Percentiles rank a stretch among this genome's conserved stretches.
These are phyloP conservation scores for Tenthredo livida DNA, from an alignment of 2,888 invertebrate species.

Conservation along the genomic window DNA sequence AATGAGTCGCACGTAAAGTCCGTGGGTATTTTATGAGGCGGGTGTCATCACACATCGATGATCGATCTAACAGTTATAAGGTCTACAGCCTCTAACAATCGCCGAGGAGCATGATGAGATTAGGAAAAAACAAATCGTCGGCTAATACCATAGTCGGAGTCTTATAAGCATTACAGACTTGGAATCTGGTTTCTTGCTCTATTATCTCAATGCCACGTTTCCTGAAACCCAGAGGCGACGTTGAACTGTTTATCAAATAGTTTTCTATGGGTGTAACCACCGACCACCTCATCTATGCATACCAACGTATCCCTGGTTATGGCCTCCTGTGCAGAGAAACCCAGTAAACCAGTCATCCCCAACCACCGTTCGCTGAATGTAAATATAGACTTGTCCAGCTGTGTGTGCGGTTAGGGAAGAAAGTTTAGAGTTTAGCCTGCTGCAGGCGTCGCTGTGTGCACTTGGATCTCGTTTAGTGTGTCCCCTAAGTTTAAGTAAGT, in stretches of 20 bases:
- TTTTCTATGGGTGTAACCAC: conserved; percentile 6
- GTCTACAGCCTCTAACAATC: not conserved
- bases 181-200: not conserved
- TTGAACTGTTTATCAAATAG: conserved; percentile 15
- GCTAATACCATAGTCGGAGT: not conserved
- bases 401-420: conserved; percentile 37
- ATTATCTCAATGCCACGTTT: not conserved
- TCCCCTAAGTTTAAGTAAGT: conserved; percentile 6
- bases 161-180: not conserved
- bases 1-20: not conserved
- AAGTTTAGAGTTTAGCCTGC: conserved; percentile 22
- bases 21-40: not conserved
- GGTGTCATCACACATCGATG: not conserved
- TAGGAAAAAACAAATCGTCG: not conserved
- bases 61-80: not conserved
- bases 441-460: conserved; percentile 33
- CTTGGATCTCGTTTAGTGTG: conserved; percentile 43
- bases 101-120: not conserved
- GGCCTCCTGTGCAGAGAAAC: not conserved
- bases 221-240: not conserved
- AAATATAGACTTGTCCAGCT: conserved; percentile 53
- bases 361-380: conserved; percentile 38
- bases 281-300: conserved; percentile 15
- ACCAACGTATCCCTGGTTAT: not conserved
- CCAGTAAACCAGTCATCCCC: conserved; percentile 27